These are phyloP conservation scores for Steinernema carpocapsae DNA, from an alignment of 2,888 invertebrate genomes.

Conservation along the genomic window DNA sequence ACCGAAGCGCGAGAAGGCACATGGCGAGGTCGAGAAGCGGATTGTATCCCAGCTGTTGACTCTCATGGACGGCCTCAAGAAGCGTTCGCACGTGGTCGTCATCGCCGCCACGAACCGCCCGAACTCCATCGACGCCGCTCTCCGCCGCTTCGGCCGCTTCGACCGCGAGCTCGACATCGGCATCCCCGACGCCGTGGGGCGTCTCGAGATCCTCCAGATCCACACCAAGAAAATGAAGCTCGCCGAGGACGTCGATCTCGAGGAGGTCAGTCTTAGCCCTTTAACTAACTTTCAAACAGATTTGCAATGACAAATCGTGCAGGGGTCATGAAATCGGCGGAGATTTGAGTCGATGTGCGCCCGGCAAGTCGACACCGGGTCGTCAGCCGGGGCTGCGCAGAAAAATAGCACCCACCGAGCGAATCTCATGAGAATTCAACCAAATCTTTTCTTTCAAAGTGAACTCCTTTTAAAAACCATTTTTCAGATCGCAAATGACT, in stretches of 20 bases:
- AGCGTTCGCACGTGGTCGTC: constrained; percentile 96
- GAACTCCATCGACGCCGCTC: constrained; percentile 95
- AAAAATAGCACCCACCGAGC: constrained; percentile 46
- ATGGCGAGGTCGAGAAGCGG: constrained; percentile 93
- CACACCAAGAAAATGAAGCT: constrained; percentile 99
- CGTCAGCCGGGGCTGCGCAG: constrained; percentile 32
- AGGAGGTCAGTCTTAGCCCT: constrained; percentile 76
- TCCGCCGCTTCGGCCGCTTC: constrained; percentile 80
- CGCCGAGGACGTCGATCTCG: constrained; percentile 95
- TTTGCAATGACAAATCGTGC: constrained; percentile 62
- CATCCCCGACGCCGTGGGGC: constrained; percentile 96
- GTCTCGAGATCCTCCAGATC: constrained; percentile 93
- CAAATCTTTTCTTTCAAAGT: not conserved
- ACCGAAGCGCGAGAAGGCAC: constrained; percentile 97
- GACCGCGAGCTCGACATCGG: constrained; percentile 92
- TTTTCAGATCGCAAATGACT: constrained; percentile 76
- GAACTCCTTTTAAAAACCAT: not conserved
- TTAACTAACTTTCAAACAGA: not conserved
- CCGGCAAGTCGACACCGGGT: constrained; percentile 35
- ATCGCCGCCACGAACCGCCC: constrained; percentile 99
- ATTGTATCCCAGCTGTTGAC: constrained; percentile 97
- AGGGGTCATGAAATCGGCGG: constrained; percentile 66
- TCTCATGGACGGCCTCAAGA: constrained; percentile 99
- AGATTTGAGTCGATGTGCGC: constrained; percentile 58
- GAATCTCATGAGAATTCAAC: not conserved